Base-by-base conservation (phyloP, 2,888 invertebrate species). In the Hypomecis atomaria region DNA sequence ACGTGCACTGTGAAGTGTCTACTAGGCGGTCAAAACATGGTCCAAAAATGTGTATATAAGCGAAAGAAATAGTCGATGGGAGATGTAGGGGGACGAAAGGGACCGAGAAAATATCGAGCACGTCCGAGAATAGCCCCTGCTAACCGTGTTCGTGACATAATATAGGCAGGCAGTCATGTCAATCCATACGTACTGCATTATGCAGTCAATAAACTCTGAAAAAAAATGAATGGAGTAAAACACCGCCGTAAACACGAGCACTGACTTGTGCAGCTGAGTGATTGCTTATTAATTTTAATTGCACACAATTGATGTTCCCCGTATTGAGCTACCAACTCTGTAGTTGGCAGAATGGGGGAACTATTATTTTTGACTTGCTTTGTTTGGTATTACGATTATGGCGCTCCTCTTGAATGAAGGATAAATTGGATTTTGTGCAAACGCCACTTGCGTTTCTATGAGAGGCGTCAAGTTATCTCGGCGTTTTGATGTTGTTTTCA, bases 231-330 rank as follows among this genome's bases (percentile, higher is more conserved):
- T 57, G 58, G 7, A 42, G 62, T 52, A 43, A 54, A 58, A 13
- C 10, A 0, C 7, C 54, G 40, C 37, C 23, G 13, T 0, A 13
- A 50, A 34, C 10, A 34, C 34, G 33, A 62, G 48, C 34, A 59
- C 47, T 63, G 59, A 34, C 61, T 67, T 37, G 37, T 50, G 49
- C 11, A 8, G 2, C 50, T 45, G 47, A 56, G 38, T 54, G 48
- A 55, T 47, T 59, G 57, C 47, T 47, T 37, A 62, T 57, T 56
- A 48, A 42, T 59, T 60, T 47, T 45, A 66, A 68, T 66, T 64
- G 56, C 50, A 53, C 33, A 36, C 47, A 64, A 62, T 64, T 66
- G 58, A 49, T 62, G 58, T 62, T 53, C 62, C 57, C 40, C 52
- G 57, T 38, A 50, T 5, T 36, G 50, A 23, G 4, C 1, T n/a